Base-by-base conservation (phyloP, 2,113 vertebrate species). In the Cricetomys ansorgei region DNA sequence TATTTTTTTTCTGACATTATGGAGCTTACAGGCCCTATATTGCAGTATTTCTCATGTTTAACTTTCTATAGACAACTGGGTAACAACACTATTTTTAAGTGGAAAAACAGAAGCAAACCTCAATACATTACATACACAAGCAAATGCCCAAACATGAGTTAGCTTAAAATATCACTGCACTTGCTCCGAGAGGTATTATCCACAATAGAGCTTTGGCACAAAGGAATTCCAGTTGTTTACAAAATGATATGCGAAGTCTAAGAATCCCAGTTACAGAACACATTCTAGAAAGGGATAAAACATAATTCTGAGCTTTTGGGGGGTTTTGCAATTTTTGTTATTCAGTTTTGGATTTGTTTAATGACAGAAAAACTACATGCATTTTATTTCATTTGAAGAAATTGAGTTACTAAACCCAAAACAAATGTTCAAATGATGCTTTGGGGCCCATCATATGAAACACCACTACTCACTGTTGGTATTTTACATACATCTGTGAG, bases 161-260 rank as follows among this genome's bases (percentile, higher is more conserved):
- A 92, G 77, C 67, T 83, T 86, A 92, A 94, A 96, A 92, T 0
- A 76, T 53, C 0, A 48, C 7, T 8, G 83, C 93, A 97, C 97
- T 98, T 95, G 97, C 90, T 98, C 97, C 80, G 84, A 96, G 94
- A 89, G 95, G 76, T 88, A 94, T 17, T 96, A 97, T n/a, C 97
- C 95, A 98, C 97, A 98, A 97, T 89, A 95, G 87, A 94, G 86
- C 96, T 97, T 89, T 97, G 94, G 97, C 97, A 98, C 98, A 98
- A 98, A 98, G 97, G 96, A 98, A 97, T 98, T 95, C 97, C 97
- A 97, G 98, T 53, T 96, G 92, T 85, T 98, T 97, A 98, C 97
- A 97, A 97, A 94, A 88, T 89, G 88, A 83, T 73, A 98, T 13
- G 62, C 3, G 23, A 86, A 97, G 65, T 59, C 8, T 80, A 96